A percentile compares a stretch with the other conserved stretches of the same genome.
phyloP scores from a whole-genome alignment of 2,113 vertebrate genomes.

The Accipiter cooperii region DNA sequence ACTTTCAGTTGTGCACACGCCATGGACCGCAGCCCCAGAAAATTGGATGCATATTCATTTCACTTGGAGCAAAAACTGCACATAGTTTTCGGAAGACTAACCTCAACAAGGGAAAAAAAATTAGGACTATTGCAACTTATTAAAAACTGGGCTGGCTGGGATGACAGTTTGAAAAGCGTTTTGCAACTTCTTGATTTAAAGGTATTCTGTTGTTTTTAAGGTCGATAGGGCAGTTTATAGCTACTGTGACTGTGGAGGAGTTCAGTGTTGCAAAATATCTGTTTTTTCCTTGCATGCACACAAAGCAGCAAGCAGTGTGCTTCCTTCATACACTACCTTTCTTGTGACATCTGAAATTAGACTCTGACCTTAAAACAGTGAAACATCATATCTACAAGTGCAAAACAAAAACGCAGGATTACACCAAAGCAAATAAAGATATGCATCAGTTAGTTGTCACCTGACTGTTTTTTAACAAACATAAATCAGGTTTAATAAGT shows the following conservation, averaged over 20 bases:
- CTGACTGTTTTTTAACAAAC: slow-evolving; percentile 47
- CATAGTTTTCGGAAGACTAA: background rate
- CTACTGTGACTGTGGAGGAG: background rate
- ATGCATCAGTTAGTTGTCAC: slow-evolving; percentile 31
- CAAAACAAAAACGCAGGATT: slow-evolving; percentile 58
- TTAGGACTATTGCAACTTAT: background rate
- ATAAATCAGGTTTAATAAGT: slow-evolving; percentile 57
- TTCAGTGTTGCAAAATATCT: slow-evolving; percentile 3
- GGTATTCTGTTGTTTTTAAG: background rate
- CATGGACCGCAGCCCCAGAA: background rate
- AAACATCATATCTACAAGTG: background rate
- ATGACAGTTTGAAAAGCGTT: background rate
- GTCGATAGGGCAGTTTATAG: background rate
- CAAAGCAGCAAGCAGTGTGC: slow-evolving; percentile 11
- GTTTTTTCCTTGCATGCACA: background rate
- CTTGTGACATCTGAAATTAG: slow-evolving; percentile 33
- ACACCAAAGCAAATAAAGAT: slow-evolving; percentile 63
- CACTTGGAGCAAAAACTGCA: background rate
- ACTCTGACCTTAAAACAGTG: slow-evolving; percentile 51
- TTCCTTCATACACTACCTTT: background rate
- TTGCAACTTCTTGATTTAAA: background rate
- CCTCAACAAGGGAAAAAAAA: background rate
- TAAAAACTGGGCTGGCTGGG: background rate
- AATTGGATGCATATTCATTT: background rate
- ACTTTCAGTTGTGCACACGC: rapidly evolving